phyloP scores from a whole-genome alignment of 2,113 vertebrate species.

The Reinhardtius hippoglossoides region DNA sequence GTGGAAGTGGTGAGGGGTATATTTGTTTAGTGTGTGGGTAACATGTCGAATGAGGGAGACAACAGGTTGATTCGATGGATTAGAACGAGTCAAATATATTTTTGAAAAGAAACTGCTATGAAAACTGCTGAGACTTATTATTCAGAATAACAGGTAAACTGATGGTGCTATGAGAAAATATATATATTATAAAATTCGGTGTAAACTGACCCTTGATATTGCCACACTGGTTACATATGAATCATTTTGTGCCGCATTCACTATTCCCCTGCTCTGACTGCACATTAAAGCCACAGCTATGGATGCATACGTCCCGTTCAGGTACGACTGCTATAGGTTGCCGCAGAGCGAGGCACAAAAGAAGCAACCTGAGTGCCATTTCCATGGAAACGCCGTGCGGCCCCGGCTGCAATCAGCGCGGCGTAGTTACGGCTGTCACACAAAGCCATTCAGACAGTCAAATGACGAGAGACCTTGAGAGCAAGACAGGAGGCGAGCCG shows the following conservation, averaged over 20 bases:
- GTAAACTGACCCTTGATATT: too few species aligned
- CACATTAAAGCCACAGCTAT: conserved; percentile 33
- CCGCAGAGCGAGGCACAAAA: conserved; percentile 65
- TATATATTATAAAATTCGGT: background rate
- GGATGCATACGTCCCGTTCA: conserved; percentile 50
- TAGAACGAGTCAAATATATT: too few species aligned
- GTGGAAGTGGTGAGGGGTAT: too few species aligned
- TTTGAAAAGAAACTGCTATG: too few species aligned
- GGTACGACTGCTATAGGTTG: conserved; percentile 56
- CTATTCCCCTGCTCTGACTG: background rate
- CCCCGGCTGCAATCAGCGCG: conserved; percentile 75
- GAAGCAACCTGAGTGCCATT: conserved; percentile 77
- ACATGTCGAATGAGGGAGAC: too few species aligned
- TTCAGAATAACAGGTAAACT: too few species aligned
- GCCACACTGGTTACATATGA: too few species aligned
- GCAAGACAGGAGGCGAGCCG: conserved; percentile 57
- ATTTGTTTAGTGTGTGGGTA: too few species aligned
- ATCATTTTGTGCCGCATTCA: too few species aligned
- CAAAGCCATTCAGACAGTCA: conserved; percentile 77
- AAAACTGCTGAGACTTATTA: too few species aligned
- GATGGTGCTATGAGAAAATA: background rate
- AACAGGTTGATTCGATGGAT: too few species aligned
- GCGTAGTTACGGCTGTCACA: conserved; percentile 63
- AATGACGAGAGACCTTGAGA: conserved; percentile 77
- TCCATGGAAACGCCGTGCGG: conserved; percentile 81